Percentiles rank a stretch among this genome's conserved stretches.
Evolutionary conservation across 2,888 invertebrate genomes (phyloP).

Genomic region (Hirtodrosophila cameraria): DNA sequence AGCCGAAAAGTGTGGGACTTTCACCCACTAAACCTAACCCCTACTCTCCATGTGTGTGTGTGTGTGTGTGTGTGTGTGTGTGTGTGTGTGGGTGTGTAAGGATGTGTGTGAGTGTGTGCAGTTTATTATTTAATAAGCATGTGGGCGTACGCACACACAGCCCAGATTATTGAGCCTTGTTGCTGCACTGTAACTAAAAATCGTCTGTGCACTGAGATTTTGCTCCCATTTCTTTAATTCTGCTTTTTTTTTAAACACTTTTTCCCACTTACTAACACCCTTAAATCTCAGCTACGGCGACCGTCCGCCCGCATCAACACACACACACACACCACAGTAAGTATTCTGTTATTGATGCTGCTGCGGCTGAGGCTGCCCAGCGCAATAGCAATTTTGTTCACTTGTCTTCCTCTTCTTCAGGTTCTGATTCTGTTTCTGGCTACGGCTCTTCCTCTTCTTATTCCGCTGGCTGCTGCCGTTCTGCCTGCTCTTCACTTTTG

Average conservation of each 20-base stretch:
- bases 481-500: conserved; percentile 1
- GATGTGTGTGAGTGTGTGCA: conserved; percentile 41
- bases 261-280: conserved; percentile 37
- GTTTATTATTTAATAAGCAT: conserved; percentile 69
- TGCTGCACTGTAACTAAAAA: conserved; percentile 59
- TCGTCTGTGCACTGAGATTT: conserved; percentile 44
- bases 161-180: conserved; percentile 41
- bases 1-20: no score
- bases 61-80: background rate
- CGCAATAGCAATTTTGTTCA: conserved; percentile 76
- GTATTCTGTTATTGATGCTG: conserved; percentile 64
- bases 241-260: conserved; percentile 13
- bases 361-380: conserved; percentile 61
- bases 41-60: no score
- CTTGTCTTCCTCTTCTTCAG: conserved; percentile 70
- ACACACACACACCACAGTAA: no score
- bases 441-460: conserved; percentile 71
- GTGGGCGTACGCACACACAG: conserved; percentile 46
- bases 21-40: no score
- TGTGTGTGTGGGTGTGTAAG: background rate
- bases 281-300: conserved; percentile 41
- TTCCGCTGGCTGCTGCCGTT: conserved; percentile 14
- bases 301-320: conserved; percentile 25
- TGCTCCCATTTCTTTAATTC: conserved; percentile 42
- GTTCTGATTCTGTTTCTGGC: no score